These are phyloP conservation scores for Chrysogorgia sp. DNA, from an alignment of 92 coral and sea anemone genomes.

Conservation along the genomic window DNA sequence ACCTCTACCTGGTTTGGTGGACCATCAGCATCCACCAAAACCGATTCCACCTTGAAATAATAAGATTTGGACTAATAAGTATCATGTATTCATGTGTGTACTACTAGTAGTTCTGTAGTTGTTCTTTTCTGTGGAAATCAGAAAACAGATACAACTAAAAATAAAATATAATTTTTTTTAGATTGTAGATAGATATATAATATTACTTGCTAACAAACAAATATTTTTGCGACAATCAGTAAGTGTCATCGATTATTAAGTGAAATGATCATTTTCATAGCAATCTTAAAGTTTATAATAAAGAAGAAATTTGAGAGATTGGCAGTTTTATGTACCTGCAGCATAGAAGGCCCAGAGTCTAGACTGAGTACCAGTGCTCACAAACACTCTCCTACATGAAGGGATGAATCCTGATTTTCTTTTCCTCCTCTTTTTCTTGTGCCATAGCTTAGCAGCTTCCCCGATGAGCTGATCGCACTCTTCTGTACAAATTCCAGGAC, in stretches of 20 bases:
- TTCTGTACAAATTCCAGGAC: constrained; percentile 43
- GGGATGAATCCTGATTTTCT: constrained; percentile 32
- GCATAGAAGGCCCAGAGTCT: constrained; percentile 28
- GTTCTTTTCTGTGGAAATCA: too few relatives aligned
- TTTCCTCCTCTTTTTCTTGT: constrained; percentile 37
- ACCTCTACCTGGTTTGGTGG: neutral
- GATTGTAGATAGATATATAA: too few relatives aligned
- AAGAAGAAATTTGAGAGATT: too few relatives aligned
- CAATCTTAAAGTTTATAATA: too few relatives aligned
- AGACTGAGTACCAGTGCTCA: constrained; percentile 49
- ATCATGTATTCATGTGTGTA: neutral
- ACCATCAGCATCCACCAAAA: constrained; percentile 4
- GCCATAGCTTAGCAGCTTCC: constrained; percentile 43
- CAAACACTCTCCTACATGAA: constrained; percentile 45
- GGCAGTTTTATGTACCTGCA: constrained; percentile 5
- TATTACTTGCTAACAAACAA: too few relatives aligned
- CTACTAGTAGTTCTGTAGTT: too few relatives aligned
- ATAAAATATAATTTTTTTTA: too few relatives aligned
- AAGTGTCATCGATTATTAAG: too few relatives aligned
- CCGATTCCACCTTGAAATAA: constrained; percentile 12
- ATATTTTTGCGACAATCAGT: too few relatives aligned
- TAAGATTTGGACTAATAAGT: constrained; percentile 18
- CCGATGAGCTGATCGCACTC: constrained; percentile 48
- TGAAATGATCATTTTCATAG: too few relatives aligned
- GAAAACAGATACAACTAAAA: too few relatives aligned